phyloP scores from a whole-genome alignment of 2,797 vertebrate genomes.

The Tauraco hartlaubi region DNA sequence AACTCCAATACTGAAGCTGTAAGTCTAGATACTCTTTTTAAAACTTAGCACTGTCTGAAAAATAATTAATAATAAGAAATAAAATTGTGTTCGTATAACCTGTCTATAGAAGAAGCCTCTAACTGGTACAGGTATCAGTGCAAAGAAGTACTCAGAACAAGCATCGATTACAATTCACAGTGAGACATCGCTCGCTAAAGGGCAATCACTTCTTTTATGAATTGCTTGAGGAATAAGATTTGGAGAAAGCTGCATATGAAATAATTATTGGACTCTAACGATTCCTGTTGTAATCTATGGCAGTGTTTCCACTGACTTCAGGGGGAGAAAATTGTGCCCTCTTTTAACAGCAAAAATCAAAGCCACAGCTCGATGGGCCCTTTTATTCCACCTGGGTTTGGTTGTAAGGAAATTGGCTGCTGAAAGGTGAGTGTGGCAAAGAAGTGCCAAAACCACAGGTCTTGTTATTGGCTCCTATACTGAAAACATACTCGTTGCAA shows the following conservation, averaged over 20 bases:
- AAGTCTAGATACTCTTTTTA: neutral
- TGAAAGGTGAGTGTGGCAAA: neutral
- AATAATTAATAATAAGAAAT: slow-evolving; percentile 7
- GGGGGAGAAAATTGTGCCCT: neutral
- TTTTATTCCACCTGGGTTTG: neutral
- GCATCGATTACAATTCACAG: neutral
- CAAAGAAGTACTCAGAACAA: slow-evolving; percentile 1
- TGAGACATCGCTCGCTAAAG: neutral
- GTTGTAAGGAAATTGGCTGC: neutral
- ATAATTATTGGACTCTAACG: neutral
- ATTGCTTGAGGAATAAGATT: slow-evolving; percentile 43
- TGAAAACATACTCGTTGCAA: slow-evolving; percentile 2
- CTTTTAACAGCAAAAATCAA: neutral
- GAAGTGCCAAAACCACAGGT: neutral
- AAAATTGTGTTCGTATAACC: neutral
- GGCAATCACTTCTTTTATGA: slow-evolving; percentile 36
- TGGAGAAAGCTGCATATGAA: slow-evolving; percentile 5
- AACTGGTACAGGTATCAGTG: neutral
- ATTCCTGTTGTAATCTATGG: neutral
- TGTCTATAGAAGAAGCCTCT: neutral
- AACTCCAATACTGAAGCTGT: neutral
- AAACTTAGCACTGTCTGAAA: neutral
- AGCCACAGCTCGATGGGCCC: neutral
- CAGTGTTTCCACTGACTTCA: neutral
- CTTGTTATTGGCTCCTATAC: neutral